Percentiles rank a stretch among this genome's conserved stretches.
Conservation (phyloP, 2,113 vertebrate genomes). For the Vombatus ursinus region DNA sequence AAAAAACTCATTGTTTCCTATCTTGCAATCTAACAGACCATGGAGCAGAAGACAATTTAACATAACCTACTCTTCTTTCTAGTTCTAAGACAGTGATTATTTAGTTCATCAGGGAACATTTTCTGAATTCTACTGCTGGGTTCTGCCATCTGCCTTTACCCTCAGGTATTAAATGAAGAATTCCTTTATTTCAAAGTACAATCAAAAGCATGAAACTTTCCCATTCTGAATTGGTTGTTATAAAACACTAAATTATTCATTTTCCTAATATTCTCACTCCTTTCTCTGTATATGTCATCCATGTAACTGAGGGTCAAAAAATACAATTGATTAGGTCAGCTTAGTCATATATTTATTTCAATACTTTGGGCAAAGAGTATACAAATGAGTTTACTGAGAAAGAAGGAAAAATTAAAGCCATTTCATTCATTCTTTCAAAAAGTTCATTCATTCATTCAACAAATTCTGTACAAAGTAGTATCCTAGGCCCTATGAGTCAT, state of each 20-base stretch:
- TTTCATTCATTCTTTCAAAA: too few species aligned
- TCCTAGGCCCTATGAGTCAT: background rate
- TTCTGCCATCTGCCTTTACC: slow-evolving; percentile 36
- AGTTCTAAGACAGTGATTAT: background rate
- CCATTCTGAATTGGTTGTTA: slow-evolving; percentile 15
- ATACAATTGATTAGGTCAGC: background rate
- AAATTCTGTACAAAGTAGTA: background rate
- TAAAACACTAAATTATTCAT: background rate
- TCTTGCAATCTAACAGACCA: background rate
- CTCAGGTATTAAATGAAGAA: background rate
- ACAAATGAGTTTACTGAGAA: background rate
- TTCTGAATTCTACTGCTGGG: background rate
- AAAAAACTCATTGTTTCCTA: background rate
- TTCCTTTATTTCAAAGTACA: background rate
- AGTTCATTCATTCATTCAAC: background rate
- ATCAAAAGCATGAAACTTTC: slow-evolving; percentile 14
- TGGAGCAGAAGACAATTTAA: background rate
- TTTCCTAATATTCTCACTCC: background rate
- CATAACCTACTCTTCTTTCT: slow-evolving; percentile 8
- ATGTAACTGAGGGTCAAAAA: background rate
- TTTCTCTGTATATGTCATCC: slow-evolving; percentile 44
- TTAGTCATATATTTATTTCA: background rate
- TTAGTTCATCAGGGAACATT: slow-evolving; percentile 20
- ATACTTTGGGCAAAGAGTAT: background rate
- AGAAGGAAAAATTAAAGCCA: background rate